Evolutionary conservation across 2,797 vertebrate genomes (phyloP).

Genomic region (Chromobotia macracanthus): DNA sequence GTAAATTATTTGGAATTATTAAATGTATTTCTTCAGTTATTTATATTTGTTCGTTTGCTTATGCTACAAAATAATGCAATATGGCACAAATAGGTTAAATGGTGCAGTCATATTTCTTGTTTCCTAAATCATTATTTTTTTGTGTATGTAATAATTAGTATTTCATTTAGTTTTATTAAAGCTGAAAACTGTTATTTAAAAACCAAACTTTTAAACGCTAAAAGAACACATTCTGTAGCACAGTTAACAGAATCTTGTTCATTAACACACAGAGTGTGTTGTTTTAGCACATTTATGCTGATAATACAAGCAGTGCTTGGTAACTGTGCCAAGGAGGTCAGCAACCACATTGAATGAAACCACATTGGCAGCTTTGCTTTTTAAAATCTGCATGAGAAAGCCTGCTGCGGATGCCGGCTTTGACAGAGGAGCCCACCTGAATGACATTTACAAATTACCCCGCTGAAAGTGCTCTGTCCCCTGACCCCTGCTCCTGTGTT

Average conservation of each 20-base stretch:
- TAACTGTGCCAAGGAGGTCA: conserved; percentile 45
- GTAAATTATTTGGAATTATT: too few relatives aligned
- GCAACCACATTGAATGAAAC: conserved; percentile 47
- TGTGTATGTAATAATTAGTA: too few relatives aligned
- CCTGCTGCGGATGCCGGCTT: conserved; percentile 71
- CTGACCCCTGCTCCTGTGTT: conserved; percentile 95
- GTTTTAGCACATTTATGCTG: conserved; percentile 15
- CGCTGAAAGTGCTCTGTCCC: conserved; percentile 93
- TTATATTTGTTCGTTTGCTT: too few relatives aligned
- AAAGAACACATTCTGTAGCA: background rate
- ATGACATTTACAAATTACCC: conserved; percentile 99
- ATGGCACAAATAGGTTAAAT: background rate
- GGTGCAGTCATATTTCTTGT: background rate
- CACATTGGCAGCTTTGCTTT: conserved; percentile 57
- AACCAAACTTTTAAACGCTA: background rate
- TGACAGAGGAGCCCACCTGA: conserved; percentile 88
- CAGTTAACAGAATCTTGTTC: background rate
- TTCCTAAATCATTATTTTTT: background rate
- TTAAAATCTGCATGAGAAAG: conserved; percentile 80
- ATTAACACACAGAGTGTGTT: background rate
- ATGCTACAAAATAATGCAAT: too few relatives aligned
- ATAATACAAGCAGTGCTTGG: conserved; percentile 30
- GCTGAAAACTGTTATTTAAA: too few relatives aligned
- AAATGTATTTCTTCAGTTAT: too few relatives aligned
- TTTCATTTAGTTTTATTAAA: too few relatives aligned